Percentiles rank a stretch among this genome's conserved stretches.
phyloP scores from a whole-genome alignment of 1,140 invertebrate species.

The Paralvinella palmiformis region DNA sequence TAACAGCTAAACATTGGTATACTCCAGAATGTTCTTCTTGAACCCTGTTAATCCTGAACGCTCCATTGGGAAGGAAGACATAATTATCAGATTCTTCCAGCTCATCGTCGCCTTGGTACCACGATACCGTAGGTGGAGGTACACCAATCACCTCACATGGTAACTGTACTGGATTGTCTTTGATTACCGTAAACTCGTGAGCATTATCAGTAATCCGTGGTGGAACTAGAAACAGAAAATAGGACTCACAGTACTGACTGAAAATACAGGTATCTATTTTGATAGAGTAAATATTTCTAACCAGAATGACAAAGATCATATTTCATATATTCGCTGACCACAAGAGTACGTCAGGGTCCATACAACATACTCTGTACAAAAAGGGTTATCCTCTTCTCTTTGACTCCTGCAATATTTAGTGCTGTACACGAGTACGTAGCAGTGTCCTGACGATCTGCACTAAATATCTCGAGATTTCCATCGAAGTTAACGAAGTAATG shows the following conservation, averaged over 20 bases:
- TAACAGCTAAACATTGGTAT: conserved; percentile 53
- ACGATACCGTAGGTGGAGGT: conserved; percentile 41
- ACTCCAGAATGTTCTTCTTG: conserved; percentile 47
- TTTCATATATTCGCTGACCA: no score
- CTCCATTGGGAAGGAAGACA: conserved; percentile 21
- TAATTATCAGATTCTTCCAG: neutral
- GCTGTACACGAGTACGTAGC: conserved; percentile 47
- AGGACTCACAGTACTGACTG: no score
- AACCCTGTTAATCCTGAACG: conserved; percentile 21
- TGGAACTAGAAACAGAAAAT: conserved; percentile 17
- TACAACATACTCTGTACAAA: conserved; percentile 29
- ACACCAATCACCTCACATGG: conserved; percentile 41
- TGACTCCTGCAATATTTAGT: conserved; percentile 40
- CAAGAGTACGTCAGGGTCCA: neutral
- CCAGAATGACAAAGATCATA: no score
- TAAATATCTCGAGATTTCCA: conserved; percentile 49
- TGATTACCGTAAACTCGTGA: conserved; percentile 27
- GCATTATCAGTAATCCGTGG: neutral
- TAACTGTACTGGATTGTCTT: conserved; percentile 32
- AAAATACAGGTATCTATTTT: no score
- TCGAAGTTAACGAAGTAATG: conserved; percentile 43
- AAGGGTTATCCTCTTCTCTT: conserved; percentile 29
- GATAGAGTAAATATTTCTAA: no score
- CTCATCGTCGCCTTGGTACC: conserved; percentile 36
- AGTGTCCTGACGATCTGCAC: conserved; percentile 41